Evolutionary conservation across 2,888 invertebrate species (phyloP).

Genomic region (Cataglyphis livida): DNA sequence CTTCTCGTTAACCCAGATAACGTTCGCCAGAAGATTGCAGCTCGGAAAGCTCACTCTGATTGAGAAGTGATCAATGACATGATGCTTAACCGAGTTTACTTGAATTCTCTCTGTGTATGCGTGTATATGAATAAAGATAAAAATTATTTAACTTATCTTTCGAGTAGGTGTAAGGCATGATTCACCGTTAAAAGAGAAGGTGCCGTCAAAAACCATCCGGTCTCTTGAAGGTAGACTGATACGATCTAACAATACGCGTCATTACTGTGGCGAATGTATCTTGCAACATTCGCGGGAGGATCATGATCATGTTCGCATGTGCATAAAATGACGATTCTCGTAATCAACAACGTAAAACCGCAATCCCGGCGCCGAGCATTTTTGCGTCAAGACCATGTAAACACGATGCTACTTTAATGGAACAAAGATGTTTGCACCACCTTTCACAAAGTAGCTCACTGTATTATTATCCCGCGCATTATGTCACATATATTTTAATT

Average conservation of each 20-base stretch:
- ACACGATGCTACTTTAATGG: not conserved
- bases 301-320: conserved; percentile 43
- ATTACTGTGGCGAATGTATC: conserved; percentile 32
- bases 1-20: conserved; percentile 73
- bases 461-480: not conserved
- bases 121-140: not conserved
- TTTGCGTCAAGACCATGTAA: not conserved
- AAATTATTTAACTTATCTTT: not conserved
- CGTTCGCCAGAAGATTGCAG: conserved; percentile 60
- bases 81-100: not conserved
- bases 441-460: not conserved
- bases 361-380: conserved; percentile 28
- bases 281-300: conserved; percentile 20
- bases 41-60: conserved; percentile 59
- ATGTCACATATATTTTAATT: conserved; percentile 31
- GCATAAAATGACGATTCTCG: conserved; percentile 28
- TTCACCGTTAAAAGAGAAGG: not conserved
- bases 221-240: conserved; percentile 14
- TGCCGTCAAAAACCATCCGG: conserved; percentile 20
- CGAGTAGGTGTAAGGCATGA: conserved; percentile 1
- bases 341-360: conserved; percentile 42
- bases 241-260: conserved; percentile 38
- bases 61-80: conserved; percentile 55
- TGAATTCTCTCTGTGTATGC: not conserved
- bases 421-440: not conserved